Conservation (phyloP, 2,797 vertebrate genomes). For the Vireo griseus region DNA sequence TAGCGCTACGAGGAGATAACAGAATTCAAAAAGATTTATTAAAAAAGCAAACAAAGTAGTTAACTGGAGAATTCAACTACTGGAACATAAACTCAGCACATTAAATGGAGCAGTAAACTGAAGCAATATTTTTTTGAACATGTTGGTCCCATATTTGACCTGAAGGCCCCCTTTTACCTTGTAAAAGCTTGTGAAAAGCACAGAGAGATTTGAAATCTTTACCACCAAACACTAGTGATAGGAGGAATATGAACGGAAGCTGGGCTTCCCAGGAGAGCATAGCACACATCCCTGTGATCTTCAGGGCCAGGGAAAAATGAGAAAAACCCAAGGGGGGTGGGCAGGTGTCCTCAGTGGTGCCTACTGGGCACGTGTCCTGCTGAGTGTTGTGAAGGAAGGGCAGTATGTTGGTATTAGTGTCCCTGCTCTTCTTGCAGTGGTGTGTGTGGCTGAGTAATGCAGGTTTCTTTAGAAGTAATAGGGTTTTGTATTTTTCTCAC, state of each 20-base stretch:
- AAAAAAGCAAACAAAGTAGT: conserved; percentile 30
- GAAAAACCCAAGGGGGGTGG: background rate
- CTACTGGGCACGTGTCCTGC: background rate
- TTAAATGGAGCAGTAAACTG: background rate
- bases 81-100: background rate
- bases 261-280: background rate
- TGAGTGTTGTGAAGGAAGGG: background rate
- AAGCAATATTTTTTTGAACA: background rate
- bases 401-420: background rate
- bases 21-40: conserved; percentile 52
- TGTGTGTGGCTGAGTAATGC: background rate
- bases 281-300: background rate
- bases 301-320: accelerated
- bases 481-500: background rate
- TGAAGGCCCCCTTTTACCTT: background rate
- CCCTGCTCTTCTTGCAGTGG: background rate
- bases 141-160: background rate
- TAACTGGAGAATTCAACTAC: background rate
- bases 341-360: background rate
- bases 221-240: background rate
- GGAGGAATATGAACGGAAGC: background rate
- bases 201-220: background rate
- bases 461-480: background rate
- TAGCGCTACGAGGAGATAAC: background rate
- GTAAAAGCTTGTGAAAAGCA: background rate